Evolutionary conservation across 2,113 vertebrate species (phyloP), one percentile per base, ranked within the genome.

Genomic region (Chroicocephalus ridibundus): DNA sequence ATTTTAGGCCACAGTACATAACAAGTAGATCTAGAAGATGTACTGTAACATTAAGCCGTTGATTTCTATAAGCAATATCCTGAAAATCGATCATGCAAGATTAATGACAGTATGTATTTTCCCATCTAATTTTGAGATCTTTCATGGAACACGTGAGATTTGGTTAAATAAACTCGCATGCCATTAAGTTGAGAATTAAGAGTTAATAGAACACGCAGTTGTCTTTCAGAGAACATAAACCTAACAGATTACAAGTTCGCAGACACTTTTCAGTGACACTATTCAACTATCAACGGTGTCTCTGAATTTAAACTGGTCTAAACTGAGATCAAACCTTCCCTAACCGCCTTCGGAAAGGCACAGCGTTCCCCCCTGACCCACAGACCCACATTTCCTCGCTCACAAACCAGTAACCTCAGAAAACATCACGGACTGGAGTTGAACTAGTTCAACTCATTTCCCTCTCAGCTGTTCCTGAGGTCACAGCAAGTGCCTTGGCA

Each of bases 241-340:
- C 26, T 10, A 11, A 18, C 8, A 26, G 38, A 12, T 0, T 4
- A 25, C 2, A 3, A 3, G 6, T 55, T 68, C 5, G 21, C 20
- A 25, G 66, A 3, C 3, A 19, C 34, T 5, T 70, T 36, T 10
- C 40, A 38, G 40, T 22, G 34, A 42, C n/a, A 7, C 2, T 19
- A 17, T 2, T 52, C 26, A 36, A 19, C 46, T 46, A n/a, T 1
- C 54, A 58, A 78, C 68, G 34, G 22, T 13, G 8, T 38, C 44
- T 40, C 65, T 49, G 36, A 13, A 42, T 32, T 57, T 13, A 7
- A 51, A 6, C 13, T 5, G 31, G 19, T 17, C 55, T n/a, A 15
- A 15, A 16, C 0, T 6, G 25, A 58, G n/a, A 49, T 36, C 3
- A 16, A 18, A 46, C 10, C 5, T 13, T 26, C 54, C 36, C 55